These are phyloP conservation scores for Cryptotis parvus DNA, from an alignment of 2,113 vertebrate genomes.

Conservation along the genomic window DNA sequence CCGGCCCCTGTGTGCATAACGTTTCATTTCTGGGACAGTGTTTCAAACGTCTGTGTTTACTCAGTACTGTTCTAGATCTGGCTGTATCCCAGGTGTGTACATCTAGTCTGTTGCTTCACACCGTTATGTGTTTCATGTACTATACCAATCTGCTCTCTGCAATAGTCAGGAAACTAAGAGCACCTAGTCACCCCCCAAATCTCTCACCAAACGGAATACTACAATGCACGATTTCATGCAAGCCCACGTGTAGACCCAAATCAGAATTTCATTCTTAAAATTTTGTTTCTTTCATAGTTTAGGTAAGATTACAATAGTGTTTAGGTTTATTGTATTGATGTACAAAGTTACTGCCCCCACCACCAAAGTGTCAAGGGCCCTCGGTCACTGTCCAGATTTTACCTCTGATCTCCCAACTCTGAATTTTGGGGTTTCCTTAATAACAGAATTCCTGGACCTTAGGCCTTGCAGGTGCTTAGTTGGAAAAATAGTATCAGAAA, in stretches of 20 bases:
- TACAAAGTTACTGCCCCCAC: too few species aligned
- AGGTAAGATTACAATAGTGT: not conserved
- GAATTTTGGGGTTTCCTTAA: not conserved
- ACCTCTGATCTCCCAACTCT: too few species aligned
- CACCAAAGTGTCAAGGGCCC: too few species aligned
- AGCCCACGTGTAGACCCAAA: not conserved
- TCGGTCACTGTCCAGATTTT: too few species aligned
- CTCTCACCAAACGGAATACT: not conserved
- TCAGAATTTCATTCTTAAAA: not conserved
- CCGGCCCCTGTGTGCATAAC: not conserved
- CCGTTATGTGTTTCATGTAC: not conserved
- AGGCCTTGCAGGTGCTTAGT: not conserved
- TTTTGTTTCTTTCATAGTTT: too few species aligned
- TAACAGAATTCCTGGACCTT: not conserved
- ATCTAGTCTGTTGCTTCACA: not conserved
- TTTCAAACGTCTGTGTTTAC: not conserved
- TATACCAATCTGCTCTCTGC: not conserved
- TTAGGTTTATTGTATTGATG: too few species aligned
- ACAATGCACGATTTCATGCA: not conserved
- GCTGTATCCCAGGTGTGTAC: not conserved
- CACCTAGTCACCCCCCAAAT: not conserved
- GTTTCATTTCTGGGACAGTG: constrained; percentile 28
- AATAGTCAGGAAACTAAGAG: not conserved
- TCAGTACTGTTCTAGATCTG: not conserved
- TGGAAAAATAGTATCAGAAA: not conserved